Evolutionary conservation across 2,888 invertebrate species (phyloP), one percentile per base, ranked within the genome.

Genomic region (Polylopha cassiicola): DNA sequence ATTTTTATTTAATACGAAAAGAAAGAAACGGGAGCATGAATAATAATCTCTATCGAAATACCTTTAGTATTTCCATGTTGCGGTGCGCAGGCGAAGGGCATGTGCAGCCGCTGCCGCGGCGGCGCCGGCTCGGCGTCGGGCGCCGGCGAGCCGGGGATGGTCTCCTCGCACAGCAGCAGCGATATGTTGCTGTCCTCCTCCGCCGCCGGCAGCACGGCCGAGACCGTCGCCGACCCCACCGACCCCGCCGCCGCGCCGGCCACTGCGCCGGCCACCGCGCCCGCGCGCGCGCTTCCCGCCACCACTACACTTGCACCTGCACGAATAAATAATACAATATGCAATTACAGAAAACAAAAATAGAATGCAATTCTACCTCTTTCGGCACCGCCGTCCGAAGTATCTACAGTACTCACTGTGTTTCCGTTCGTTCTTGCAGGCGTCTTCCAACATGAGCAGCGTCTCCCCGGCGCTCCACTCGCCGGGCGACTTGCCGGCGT

Each of bases 101-200:
- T 89, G 62, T 91, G 90, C 51, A 89, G 77, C 1, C 87, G 53
- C 53, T 82, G 71, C 39, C 88, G 61, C 66, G 86, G 55, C 43
- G 87, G 84, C 50, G 88, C 87, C 2, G 85, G 82, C 54, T 82
- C 82, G 1, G 72, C 64, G 61, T 89, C 89, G 0, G 94, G 92
- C 27, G 93, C 92, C 3, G 95, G 95, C 65, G 95, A 95, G 11
- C 95, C 93, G 0, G 95, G 96, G 63, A 96, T 95, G 14, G 94
- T 95, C 77, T 96, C 96, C 67, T 95, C 94, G 70, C 96, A 96
- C 6, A 95, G 77, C 50, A 96, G 69, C 45, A 95, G 78, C 37
- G 93, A 93, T 50, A 91, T 89, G 51, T 89, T 88, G 49, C 91
- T 89, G 69, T 93, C 93, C 21, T 88, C 79, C 50, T 85, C 74